phyloP scores from a whole-genome alignment of 2,797 vertebrate species.

The Microtus obscurus region DNA sequence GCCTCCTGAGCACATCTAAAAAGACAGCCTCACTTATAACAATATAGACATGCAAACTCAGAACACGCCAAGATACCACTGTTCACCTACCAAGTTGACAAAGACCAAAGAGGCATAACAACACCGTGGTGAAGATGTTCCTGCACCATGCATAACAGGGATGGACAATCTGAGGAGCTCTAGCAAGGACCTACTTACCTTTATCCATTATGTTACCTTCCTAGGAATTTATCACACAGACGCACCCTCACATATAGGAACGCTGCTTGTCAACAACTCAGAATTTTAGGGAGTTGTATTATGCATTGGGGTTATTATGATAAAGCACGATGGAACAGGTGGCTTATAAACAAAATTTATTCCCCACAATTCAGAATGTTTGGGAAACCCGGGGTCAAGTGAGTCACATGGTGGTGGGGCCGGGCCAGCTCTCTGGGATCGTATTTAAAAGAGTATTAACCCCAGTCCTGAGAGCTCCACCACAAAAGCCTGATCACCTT shows the following conservation, averaged over 20 bases:
- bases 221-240: neutral
- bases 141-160: neutral
- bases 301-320: neutral
- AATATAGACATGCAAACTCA: neutral
- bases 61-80: neutral
- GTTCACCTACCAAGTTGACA: neutral
- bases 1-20: neutral
- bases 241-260: neutral
- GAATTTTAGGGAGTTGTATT: neutral
- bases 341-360: neutral
- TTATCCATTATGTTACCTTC: neutral
- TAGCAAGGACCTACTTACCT: neutral
- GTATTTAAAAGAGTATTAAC: neutral
- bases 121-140: neutral
- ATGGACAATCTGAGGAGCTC: neutral
- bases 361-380: neutral
- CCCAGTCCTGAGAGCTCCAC: neutral
- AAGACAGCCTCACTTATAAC: neutral
- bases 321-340: neutral
- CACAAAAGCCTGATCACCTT: neutral
- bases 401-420: neutral
- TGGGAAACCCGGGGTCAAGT: neutral
- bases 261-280: neutral
- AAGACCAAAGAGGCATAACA: neutral
- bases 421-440: neutral